Evolutionary conservation across 2,113 vertebrate species (phyloP), one percentile per base, ranked within the genome.

Genomic region (Chaetura pelagica): DNA sequence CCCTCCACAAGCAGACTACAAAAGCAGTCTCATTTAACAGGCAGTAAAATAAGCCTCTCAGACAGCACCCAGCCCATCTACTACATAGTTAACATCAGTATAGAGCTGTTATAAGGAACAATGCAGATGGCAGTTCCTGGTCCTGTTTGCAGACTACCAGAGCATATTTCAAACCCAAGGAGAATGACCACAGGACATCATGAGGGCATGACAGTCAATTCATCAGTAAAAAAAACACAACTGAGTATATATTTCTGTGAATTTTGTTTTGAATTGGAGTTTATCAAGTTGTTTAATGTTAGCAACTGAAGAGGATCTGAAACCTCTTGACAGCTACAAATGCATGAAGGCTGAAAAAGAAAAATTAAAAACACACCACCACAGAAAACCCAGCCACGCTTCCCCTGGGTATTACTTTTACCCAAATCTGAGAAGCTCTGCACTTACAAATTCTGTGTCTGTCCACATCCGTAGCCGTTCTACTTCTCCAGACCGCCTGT

Each of bases 401-500:
- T 3, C 52, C 16, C 68, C 20, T 49, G 34, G 14, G 30, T 34
- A 58, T 0, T 55, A 73, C 42, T 79, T 71, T 66, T 30, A 87
- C 4, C 27, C 24, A 51, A 76, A 51, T 10, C 12, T 74, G 68
- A 77, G 74, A 64, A 26, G 51, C 27, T 61, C 15, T 46, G 34
- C 67, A 98, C 99, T 99, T 96, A 99, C 99, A 90, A 99, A 99
- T 97, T 99, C 99, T 3, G 99, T 99, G 81, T 99, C 99, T 32
- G 99, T 99, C 99, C 99, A 99, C 99, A 99, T 99, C 40, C 99
- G 98, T 22, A 99, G 99, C n/a, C 99, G 98, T 93, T 99, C 99
- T 84, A 99, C 99, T 96, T 99, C 99, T 32, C 99, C 98, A 69
- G 98, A 98, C 51, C 98, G 86, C 83, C 98, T 98, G 69, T 98